A percentile compares a stretch with the other conserved stretches of the same genome.
These are phyloP conservation scores for Unio delphinus DNA, from an alignment of 2,888 invertebrate genomes.

Conservation along the genomic window DNA sequence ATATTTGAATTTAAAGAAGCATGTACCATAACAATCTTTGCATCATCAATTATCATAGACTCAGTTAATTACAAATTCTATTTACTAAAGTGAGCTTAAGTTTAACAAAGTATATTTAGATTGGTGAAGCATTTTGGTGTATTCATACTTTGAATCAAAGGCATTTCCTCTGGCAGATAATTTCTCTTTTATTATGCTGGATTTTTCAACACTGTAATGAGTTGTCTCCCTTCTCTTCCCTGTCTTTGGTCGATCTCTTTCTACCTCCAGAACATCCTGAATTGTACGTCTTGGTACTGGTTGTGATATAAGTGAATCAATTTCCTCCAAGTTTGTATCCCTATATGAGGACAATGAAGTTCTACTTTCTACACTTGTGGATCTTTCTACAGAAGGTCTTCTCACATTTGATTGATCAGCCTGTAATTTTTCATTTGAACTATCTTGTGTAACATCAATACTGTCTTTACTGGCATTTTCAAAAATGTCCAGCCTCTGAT, in stretches of 20 bases:
- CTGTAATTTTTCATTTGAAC: slow-evolving; percentile 13
- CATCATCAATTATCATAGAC: too few species aligned
- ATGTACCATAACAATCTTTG: too few species aligned
- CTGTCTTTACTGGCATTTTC: slow-evolving; percentile 28
- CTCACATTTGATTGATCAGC: too few species aligned
- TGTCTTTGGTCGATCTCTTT: slow-evolving; percentile 18
- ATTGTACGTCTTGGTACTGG: slow-evolving; percentile 16
- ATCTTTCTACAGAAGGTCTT: too few species aligned
- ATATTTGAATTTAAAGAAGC: too few species aligned
- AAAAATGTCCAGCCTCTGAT: slow-evolving; percentile 36
- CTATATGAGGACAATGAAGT: slow-evolving; percentile 3
- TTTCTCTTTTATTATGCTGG: slow-evolving; percentile 35
- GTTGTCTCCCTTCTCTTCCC: slow-evolving; percentile 27
- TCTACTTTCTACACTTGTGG: too few species aligned
- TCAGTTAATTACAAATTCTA: too few species aligned
- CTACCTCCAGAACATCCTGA: slow-evolving; percentile 42
- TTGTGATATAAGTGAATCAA: slow-evolving; percentile 28
- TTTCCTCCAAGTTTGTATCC: slow-evolving; percentile 26
- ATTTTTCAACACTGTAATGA: slow-evolving; percentile 48
- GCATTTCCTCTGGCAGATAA: slow-evolving; percentile 14
- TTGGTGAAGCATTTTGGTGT: too few species aligned
- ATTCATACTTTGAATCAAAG: neutral
- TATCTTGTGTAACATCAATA: slow-evolving; percentile 10
- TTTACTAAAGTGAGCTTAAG: too few species aligned
- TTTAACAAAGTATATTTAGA: too few species aligned